Percentiles rank a stretch among this genome's conserved stretches.
Evolutionary conservation across 2,888 invertebrate genomes (phyloP).

Genomic region (Siphlonurus alternatus): DNA sequence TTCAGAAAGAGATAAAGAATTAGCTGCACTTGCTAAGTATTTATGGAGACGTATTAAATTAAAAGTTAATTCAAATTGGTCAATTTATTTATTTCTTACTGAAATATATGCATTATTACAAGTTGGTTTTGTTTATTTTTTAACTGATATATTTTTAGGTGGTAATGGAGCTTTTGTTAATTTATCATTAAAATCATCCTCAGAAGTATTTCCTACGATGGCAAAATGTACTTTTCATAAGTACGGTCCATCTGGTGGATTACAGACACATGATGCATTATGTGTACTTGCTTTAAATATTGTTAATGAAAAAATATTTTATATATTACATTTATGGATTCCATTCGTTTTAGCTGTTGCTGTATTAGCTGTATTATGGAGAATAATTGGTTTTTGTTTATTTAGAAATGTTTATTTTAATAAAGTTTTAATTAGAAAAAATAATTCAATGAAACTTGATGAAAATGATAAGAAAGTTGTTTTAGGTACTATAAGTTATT

Average conservation of each 20-base stretch:
- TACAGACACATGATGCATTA: constrained; percentile 73
- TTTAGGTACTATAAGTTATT: neutral
- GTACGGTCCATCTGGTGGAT: constrained; percentile 69
- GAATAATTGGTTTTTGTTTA: neutral
- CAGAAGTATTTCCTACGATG: constrained; percentile 71
- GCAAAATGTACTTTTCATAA: constrained; percentile 84
- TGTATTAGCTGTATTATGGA: constrained; percentile 37
- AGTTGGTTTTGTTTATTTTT: constrained; percentile 25
- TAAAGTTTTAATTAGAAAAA: neutral
- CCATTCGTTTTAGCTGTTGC: constrained; percentile 46
- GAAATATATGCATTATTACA: neutral
- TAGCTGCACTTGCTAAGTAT: neutral
- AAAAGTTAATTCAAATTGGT: neutral
- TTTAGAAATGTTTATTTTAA: neutral
- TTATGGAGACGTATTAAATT: neutral
- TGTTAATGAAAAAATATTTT: constrained; percentile 82
- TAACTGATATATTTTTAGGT: constrained; percentile 57
- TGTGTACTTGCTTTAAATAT: constrained; percentile 85
- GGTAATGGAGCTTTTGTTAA: constrained; percentile 54
- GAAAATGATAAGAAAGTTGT: neutral
- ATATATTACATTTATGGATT: constrained; percentile 79
- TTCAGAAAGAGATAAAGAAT: neutral
- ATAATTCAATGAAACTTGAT: neutral
- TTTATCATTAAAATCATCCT: constrained; percentile 55
- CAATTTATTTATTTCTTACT: neutral